Evolutionary conservation across 2,113 vertebrate genomes (phyloP).

Genomic region (Strigops habroptila): DNA sequence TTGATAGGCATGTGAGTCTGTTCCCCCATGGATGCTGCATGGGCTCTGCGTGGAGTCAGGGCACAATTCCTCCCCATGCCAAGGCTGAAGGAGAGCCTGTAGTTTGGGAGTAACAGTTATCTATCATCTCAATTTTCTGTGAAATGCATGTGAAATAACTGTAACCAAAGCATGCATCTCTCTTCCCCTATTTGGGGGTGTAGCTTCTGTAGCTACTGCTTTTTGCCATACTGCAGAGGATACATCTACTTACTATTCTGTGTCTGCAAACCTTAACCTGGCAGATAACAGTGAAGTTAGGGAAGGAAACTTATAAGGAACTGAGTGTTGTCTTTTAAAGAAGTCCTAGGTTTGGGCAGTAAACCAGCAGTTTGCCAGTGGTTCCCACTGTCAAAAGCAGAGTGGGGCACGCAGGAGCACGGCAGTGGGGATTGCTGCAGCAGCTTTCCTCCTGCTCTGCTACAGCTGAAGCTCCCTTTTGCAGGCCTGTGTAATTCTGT

Average conservation of each 20-base stretch:
- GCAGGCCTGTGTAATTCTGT: rapidly evolving
- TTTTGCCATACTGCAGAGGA: not conserved
- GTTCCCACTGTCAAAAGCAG: not conserved
- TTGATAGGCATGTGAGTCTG: not conserved
- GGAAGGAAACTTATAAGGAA: not conserved
- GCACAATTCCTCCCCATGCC: not conserved
- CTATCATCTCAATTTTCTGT: not conserved
- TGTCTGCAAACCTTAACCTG: not conserved
- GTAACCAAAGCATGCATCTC: not conserved
- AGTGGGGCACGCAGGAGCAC: not conserved
- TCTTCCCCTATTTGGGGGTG: not conserved
- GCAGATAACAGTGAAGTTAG: not conserved
- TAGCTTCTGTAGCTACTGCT: not conserved
- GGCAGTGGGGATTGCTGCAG: not conserved
- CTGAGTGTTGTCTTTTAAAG: not conserved
- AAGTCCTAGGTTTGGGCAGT: not conserved
- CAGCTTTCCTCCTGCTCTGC: not conserved
- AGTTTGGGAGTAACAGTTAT: not conserved
- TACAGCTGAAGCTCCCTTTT: not conserved
- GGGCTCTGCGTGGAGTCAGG: not conserved
- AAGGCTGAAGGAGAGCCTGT: not conserved
- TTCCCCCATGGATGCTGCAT: not conserved
- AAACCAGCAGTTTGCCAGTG: not conserved
- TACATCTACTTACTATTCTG: not conserved
- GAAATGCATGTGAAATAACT: not conserved